A percentile compares a stretch with the other conserved stretches of the same genome.
phyloP scores from a whole-genome alignment of 2,888 invertebrate genomes.

The Therioaphis trifolii region DNA sequence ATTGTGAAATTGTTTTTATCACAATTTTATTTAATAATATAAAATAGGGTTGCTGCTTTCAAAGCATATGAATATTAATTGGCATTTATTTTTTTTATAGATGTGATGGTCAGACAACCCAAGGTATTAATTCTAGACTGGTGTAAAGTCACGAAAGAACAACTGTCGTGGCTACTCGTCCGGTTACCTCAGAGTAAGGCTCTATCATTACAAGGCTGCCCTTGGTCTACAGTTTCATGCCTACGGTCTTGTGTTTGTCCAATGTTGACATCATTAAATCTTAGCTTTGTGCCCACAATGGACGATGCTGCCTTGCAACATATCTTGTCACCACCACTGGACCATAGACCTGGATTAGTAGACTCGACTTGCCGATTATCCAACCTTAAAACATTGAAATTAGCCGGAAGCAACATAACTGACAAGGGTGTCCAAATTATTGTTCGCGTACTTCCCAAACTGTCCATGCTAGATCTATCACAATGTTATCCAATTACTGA shows the following conservation, averaged over 20 bases:
- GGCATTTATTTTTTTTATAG: background rate
- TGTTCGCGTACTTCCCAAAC: slow-evolving; percentile 7
- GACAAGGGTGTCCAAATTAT: slow-evolving; percentile 14
- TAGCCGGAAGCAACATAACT: slow-evolving; percentile 41
- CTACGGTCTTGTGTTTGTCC: slow-evolving; percentile 51
- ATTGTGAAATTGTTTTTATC: no score
- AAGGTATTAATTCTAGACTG: slow-evolving; percentile 53
- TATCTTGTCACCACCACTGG: slow-evolving; percentile 50
- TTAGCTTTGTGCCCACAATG: slow-evolving; percentile 49
- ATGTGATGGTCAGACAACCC: slow-evolving; percentile 45
- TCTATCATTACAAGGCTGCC: slow-evolving; percentile 43
- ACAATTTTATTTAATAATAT: no score
- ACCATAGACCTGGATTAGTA: slow-evolving; percentile 44
- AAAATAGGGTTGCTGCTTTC: background rate
- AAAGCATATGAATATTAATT: background rate
- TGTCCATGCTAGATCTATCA: slow-evolving; percentile 44
- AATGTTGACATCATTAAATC: slow-evolving; percentile 39
- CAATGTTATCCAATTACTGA: slow-evolving; percentile 51
- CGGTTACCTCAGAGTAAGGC: slow-evolving; percentile 49
- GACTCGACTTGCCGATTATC: slow-evolving; percentile 41
- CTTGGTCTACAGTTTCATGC: slow-evolving; percentile 36
- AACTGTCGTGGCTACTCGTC: slow-evolving; percentile 22
- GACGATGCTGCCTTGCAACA: slow-evolving; percentile 43
- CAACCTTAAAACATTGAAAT: slow-evolving; percentile 39
- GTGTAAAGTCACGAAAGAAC: slow-evolving; percentile 53